Percentiles rank a stretch among this genome's conserved stretches.
Evolutionary conservation across 2,888 invertebrate species (phyloP).

Genomic region (Pseudolycoriella hygida): DNA sequence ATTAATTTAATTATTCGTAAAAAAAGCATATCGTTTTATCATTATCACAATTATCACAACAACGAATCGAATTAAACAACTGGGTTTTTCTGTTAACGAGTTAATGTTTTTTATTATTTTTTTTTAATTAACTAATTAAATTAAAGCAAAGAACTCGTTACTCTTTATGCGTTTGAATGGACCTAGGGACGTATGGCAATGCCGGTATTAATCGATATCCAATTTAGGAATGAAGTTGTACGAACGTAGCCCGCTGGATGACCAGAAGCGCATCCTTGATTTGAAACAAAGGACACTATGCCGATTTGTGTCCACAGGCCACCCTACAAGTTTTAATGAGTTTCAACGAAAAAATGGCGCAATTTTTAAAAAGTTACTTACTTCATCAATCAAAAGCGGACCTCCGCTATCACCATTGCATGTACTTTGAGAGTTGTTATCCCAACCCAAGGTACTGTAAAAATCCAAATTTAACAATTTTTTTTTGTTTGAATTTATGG

Average conservation of each 20-base stretch:
- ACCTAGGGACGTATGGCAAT: conserved; percentile 7
- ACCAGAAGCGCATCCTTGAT: conserved; percentile 10
- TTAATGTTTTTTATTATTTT: too few species aligned
- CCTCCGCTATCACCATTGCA: conserved; percentile 13
- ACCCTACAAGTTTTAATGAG: neutral
- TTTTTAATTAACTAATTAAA: too few species aligned
- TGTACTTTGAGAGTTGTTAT: conserved; percentile 8
- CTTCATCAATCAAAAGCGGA: conserved; percentile 10
- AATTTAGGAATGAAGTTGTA: conserved; percentile 10
- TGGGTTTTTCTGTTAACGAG: too few species aligned
- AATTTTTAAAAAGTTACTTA: too few species aligned
- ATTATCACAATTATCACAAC: too few species aligned
- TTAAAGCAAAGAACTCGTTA: too few species aligned
- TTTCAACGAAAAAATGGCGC: too few species aligned
- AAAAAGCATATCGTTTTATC: too few species aligned
- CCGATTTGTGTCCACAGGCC: conserved; percentile 10
- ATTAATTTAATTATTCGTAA: too few species aligned
- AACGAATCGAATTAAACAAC: too few species aligned
- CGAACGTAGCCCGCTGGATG: conserved; percentile 12
- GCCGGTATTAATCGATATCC: conserved; percentile 10
- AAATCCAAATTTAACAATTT: too few species aligned
- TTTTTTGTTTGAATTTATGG: too few species aligned
- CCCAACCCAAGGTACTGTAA: conserved; percentile 10
- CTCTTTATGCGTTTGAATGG: neutral
- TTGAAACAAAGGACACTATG: conserved; percentile 12